Evolutionary conservation across 2,797 vertebrate genomes (phyloP), one percentile per base, ranked within the genome.

Genomic region (Dicrostonyx torquatus): DNA sequence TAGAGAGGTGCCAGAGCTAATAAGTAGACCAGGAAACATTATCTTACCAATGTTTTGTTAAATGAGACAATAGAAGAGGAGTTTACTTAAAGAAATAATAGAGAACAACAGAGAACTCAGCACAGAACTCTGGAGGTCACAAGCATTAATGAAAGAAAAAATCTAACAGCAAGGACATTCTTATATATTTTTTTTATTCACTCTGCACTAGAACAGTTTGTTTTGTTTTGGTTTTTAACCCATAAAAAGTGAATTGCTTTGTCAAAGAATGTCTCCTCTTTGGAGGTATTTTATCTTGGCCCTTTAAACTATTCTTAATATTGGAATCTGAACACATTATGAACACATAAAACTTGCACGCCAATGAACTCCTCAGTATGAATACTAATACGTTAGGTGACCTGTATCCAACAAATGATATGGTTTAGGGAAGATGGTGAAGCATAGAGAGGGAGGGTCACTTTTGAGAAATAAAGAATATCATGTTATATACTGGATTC

Each of bases 281-380:
- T 34, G 53, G 31, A 89, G 26, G 89, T 45, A 60, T 48, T 76
- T 90, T 62, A 77, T 72, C 24, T 20, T 85, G 66, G 26, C 72
- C 78, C 85, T 87, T 94, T 62, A 82, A 92, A 70, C 89, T 83
- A 73, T 37, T 68, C 79, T 73, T n/a, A 62, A 93, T 64, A 88
- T 64, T 89, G 40, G 43, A 88, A n/a, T 78, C 77, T 5, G 31
- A 75, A 83, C 26, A 45, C 48, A 90, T 88, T 43, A 87, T 9
- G 84, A 93, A 87, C 75, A 5, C 6, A 62, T 31, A 18, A 62
- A 43, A 43, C 14, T 95, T 29, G 64, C 50, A 92, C 80, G 37
- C 31, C 68, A 77, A 0, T 78, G 77, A 18, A 26, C 50, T 84
- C 80, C 60, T 15, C 14, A 77, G 1, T 85, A 22, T 73, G 24